Conservation (phyloP, 2,797 vertebrate genomes). For the Lepidocolaptes lacrymiger region DNA sequence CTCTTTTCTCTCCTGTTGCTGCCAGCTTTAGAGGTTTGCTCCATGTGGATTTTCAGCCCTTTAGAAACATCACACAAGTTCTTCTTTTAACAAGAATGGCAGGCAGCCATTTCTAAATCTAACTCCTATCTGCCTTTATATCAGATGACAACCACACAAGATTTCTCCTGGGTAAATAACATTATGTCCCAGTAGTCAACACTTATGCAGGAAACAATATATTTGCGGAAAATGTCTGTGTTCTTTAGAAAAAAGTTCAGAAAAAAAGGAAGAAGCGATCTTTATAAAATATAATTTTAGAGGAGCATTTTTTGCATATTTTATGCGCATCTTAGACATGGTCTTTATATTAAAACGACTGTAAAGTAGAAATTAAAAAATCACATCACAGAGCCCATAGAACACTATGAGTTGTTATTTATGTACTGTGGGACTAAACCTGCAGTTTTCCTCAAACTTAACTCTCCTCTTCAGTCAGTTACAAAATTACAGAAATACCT, state of each 20-base stretch:
- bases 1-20: conserved; percentile 60
- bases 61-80: conserved; percentile 77
- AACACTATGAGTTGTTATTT: not conserved
- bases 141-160: conserved; percentile 32
- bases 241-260: not conserved
- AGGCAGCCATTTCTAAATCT: conserved; percentile 69
- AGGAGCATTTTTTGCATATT: not conserved
- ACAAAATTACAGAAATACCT: not conserved
- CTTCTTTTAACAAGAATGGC: conserved; percentile 80
- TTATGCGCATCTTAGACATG: not conserved
- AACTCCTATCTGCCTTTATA: conserved; percentile 40
- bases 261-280: not conserved
- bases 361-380: not conserved
- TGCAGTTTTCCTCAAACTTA: not conserved
- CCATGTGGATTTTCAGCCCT: conserved; percentile 76
- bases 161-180: not conserved
- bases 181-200: not conserved
- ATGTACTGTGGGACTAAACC: not conserved
- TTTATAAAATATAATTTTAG: not conserved
- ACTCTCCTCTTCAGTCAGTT: not conserved
- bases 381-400: not conserved
- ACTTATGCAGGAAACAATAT: not conserved
- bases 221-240: not conserved
- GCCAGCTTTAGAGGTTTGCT: conserved; percentile 77
- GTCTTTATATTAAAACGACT: not conserved